Conservation (phyloP, 1,140 invertebrate species). For the Contarinia nasturtii region DNA sequence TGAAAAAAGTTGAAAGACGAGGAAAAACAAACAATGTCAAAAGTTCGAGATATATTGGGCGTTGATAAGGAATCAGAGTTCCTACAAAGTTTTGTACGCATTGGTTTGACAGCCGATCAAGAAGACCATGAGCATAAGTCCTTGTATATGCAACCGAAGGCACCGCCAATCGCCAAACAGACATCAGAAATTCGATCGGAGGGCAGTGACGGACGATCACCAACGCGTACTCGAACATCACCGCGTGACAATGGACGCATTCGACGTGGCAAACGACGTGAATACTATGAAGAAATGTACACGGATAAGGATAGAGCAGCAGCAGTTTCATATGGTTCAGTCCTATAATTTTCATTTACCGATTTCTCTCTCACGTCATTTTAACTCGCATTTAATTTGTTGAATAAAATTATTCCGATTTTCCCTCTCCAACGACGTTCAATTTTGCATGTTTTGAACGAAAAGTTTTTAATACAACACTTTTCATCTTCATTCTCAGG, state of each 20-base stretch:
- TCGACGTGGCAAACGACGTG: constrained; percentile 31
- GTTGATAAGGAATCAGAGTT: constrained; percentile 48
- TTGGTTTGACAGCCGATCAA: constrained; percentile 30
- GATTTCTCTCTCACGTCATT: neutral
- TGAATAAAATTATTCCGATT: no score
- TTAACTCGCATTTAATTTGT: neutral
- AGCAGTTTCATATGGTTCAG: constrained; percentile 47
- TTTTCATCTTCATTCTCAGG: neutral
- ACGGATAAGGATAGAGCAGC: constrained; percentile 80
- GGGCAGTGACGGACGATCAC: constrained; percentile 14
- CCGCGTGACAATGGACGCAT: constrained; percentile 5
- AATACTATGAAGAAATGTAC: constrained; percentile 52
- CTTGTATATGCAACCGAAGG: constrained; percentile 19
- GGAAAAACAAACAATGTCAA: constrained; percentile 9
- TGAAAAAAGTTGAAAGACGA: constrained; percentile 4
- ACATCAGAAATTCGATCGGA: constrained; percentile 15
- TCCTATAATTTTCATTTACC: neutral
- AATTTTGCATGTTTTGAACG: no score
- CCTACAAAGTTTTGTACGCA: constrained; percentile 51
- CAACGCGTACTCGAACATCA: neutral
- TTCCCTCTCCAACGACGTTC: no score
- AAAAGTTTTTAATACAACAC: no score
- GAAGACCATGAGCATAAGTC: constrained; percentile 6
- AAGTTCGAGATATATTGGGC: constrained; percentile 31
- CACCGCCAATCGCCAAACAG: constrained; percentile 24